Percentiles rank a stretch among this genome's conserved stretches.
Evolutionary conservation across 2,113 vertebrate genomes (phyloP).

Genomic region (Calidris pugnax): DNA sequence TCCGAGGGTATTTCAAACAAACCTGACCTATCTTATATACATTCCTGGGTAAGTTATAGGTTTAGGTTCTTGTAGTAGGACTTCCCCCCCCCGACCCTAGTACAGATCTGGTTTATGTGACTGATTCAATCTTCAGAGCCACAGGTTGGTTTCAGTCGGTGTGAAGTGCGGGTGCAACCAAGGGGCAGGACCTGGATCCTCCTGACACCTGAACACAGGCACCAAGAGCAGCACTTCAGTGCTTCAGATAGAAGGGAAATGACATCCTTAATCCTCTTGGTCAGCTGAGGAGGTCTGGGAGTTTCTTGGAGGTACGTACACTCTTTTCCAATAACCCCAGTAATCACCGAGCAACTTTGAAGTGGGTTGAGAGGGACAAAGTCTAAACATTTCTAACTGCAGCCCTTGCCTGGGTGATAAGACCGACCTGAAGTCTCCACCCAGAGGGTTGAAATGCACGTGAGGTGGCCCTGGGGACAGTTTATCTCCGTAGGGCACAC

Average conservation of each 20-base stretch:
- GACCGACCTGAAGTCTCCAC: background rate
- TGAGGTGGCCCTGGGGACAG: rapidly evolving
- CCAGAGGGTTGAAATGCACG: background rate
- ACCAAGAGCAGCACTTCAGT: background rate
- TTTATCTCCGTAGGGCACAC: background rate
- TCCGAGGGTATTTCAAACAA: background rate
- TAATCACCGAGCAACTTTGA: background rate
- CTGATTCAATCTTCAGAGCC: background rate
- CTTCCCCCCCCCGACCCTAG: background rate
- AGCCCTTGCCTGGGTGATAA: background rate
- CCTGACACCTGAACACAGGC: background rate
- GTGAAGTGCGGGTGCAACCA: background rate
- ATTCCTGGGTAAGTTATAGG: background rate
- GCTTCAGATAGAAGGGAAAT: background rate
- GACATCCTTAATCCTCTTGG: background rate
- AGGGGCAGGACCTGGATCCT: background rate
- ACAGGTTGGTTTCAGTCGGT: background rate
- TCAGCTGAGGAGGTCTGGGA: background rate
- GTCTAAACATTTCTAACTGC: background rate
- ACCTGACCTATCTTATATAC: rapidly evolving
- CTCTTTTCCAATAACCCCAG: background rate
- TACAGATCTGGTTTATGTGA: background rate
- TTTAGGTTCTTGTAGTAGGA: background rate
- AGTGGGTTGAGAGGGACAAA: background rate
- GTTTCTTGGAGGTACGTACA: background rate